Evolutionary conservation across 2,888 invertebrate genomes (phyloP), one percentile per base, ranked within the genome.

Genomic region (Nezara viridula): DNA sequence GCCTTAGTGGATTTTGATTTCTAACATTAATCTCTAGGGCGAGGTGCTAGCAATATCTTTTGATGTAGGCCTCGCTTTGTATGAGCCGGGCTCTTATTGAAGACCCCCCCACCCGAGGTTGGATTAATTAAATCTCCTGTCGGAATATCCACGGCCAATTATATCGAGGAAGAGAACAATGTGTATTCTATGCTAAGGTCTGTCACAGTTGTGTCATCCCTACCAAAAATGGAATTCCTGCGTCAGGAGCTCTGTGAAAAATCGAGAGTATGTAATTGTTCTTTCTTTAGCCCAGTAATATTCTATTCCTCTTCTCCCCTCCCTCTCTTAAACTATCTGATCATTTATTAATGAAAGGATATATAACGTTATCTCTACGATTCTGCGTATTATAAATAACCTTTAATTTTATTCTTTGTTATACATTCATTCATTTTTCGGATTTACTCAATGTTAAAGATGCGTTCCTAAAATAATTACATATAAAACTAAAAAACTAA

Each of bases 1-100:
- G 86, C 55, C 60, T 60, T 86, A 55, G 52, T 60, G 52, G 55
- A 55, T 86, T 86, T 86, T 86, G 86, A 86, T 86, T 86, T 55
- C 52, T 52, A 40, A 86, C 86, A 86, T 86, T 86, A 86, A 86
- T 86, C 86, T 86, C 86, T 9, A 19, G 49, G 27, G n/a, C 40
- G 81, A 3, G 44, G n/a, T 3, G n/a, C 14, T 32, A 40, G 86
- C 86, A 86, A 86, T 86, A 86, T 86, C 86, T 86, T 86, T 86
- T 86, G 86, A 86, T 86, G 86, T 40, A 40, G 37, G 60, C 21
- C 44, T 40, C 24, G 55, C 50, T 37, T 37, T 52, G 37, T 86
- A 24, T n/a, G 86, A 9, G 55, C 27, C 3, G n/a, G 12, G 40
- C n/a, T 55, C 55, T 55, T 86, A 86, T 86, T 86, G 86, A 86